Evolutionary conservation across 2,888 invertebrate species (phyloP), one percentile per base, ranked within the genome.

Genomic region (Hoplodrina ambigua): DNA sequence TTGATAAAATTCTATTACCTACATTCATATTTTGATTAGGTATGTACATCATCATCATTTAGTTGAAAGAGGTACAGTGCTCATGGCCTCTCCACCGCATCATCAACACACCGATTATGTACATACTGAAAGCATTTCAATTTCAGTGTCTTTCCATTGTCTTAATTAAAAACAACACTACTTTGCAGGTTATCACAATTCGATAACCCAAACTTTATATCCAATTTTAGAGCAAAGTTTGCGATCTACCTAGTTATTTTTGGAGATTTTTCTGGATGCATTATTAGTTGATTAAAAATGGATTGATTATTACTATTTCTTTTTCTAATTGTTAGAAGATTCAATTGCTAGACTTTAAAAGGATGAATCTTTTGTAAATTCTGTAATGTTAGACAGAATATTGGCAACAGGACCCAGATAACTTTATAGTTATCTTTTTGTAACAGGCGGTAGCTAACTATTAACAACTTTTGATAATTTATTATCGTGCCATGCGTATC

Each of bases 171-270:
- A 61, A 41, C 33, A 59, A 56, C 17, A 53, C n/a, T 19, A 53
- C 33, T 65, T 62, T 13, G 19, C 53, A 62, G 82, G 82, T 83
- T 83, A 83, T 83, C 80, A 67, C 10, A 41, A 66, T 25, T 7
- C n/a, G 84, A 84, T 84, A 84, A 80, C 82, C 73, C 50, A 55
- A 49, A 66, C 61, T 83, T 75, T 20, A 54, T 67, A 67, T 63
- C 20, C n/a, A 65, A 57, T 62, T 69, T 67, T 64, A 33, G 55
- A 61, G 30, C 20, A 49, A 60, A 25, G 46, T 58, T 66, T 44
- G 30, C 55, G 37, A 71, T 60, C 30, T 41, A 10, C 50, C 46
- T 46, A 70, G 44, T 55, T 44, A 15, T 64, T 56, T 8, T 30
- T 52, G 46, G 19, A 56, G 15, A 59, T 53, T 49, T 52, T 30